phyloP scores from a whole-genome alignment of 2,888 invertebrate species.

The Troglohyphantes excavatus region DNA sequence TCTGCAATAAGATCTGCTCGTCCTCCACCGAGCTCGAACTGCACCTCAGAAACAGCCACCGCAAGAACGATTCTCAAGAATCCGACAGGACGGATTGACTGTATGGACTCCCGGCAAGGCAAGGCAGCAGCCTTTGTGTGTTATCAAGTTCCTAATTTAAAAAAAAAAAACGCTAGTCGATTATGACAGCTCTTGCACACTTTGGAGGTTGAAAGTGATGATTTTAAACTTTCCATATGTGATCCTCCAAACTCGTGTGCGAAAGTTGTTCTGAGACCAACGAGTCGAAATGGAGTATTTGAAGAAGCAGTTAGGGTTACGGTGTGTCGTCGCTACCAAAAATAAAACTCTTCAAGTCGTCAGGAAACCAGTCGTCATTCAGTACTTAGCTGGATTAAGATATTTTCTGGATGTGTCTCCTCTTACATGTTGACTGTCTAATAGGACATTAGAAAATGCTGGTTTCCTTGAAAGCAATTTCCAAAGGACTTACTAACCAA shows the following conservation, averaged over 20 bases:
- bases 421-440: neutral
- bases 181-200: constrained; percentile 8
- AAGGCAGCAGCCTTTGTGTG: constrained; percentile 3
- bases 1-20: constrained; percentile 79
- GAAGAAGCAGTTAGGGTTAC: no score
- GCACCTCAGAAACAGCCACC: constrained; percentile 79
- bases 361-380: neutral
- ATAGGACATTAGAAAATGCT: neutral
- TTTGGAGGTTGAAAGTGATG: constrained; percentile 38
- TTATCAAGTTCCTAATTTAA: constrained; percentile 61
- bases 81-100: constrained; percentile 48
- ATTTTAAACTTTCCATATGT: constrained; percentile 25
- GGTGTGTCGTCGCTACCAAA: no score
- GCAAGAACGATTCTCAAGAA: constrained; percentile 55
- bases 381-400: constrained; percentile 14
- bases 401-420: neutral
- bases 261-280: neutral
- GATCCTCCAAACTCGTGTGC: constrained; percentile 40
- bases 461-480: neutral
- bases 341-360: neutral
- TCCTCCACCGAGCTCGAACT: constrained; percentile 79
- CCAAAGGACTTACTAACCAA: constrained; percentile 5
- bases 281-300: neutral
- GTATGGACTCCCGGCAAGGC: neutral
- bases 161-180: constrained; percentile 48